phyloP scores from a whole-genome alignment of 2,113 vertebrate genomes.

The Psittacara wagleri region DNA sequence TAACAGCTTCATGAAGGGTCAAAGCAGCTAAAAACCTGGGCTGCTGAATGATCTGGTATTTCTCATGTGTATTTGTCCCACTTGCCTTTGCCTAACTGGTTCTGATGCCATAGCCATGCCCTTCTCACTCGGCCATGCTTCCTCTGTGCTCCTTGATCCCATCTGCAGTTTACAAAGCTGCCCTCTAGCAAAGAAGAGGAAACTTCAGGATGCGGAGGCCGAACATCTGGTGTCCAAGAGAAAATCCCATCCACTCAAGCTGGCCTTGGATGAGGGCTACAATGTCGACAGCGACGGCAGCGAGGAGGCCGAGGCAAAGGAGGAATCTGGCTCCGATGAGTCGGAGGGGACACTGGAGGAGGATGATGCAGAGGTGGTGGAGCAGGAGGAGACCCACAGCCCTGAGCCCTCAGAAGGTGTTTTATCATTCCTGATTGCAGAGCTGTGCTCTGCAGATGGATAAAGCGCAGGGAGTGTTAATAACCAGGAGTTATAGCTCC shows the following conservation, averaged over 20 bases:
- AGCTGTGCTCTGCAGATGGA: slow-evolving; percentile 5
- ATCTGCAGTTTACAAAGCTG: slow-evolving; percentile 86
- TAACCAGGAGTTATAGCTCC: slow-evolving; percentile 30
- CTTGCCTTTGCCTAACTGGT: background rate
- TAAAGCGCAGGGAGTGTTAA: slow-evolving; percentile 41
- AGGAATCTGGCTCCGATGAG: slow-evolving; percentile 77
- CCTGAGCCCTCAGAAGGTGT: slow-evolving; percentile 74
- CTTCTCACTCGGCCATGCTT: background rate
- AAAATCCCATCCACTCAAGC: slow-evolving; percentile 91
- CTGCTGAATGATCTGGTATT: background rate
- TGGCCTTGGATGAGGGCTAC: slow-evolving; percentile 90
- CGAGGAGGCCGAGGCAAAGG: slow-evolving; percentile 83
- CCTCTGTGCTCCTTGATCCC: background rate
- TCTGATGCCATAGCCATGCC: background rate
- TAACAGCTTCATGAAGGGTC: background rate
- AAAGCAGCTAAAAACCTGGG: background rate
- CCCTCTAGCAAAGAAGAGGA: slow-evolving; percentile 93
- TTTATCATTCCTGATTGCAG: slow-evolving; percentile 40
- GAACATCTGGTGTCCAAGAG: slow-evolving; percentile 86
- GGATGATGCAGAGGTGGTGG: slow-evolving; percentile 70
- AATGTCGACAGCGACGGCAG: slow-evolving; percentile 87
- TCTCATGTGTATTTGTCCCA: background rate
- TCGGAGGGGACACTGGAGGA: slow-evolving; percentile 79
- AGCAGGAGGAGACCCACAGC: slow-evolving; percentile 70
- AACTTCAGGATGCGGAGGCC: slow-evolving; percentile 82